A percentile compares a stretch with the other conserved stretches of the same genome.
Evolutionary conservation across 2,888 invertebrate species (phyloP).

Genomic region (Hypomecis atomaria): DNA sequence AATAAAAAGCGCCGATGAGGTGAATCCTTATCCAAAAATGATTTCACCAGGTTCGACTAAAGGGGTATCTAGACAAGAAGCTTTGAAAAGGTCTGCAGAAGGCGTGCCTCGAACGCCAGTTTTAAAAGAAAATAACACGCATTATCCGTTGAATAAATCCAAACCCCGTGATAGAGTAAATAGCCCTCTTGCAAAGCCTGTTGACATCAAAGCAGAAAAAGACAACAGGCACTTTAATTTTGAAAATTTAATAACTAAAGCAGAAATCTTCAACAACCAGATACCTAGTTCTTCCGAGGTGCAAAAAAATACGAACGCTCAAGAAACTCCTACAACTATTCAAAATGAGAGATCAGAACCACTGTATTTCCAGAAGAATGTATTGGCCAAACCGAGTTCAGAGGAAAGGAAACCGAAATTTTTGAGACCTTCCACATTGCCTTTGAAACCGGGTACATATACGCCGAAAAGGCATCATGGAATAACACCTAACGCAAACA

Average conservation of each 20-base stretch:
- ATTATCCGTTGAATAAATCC: conserved; percentile 55
- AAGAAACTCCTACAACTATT: conserved; percentile 57
- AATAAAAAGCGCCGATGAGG: conserved; percentile 72
- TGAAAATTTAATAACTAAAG: conserved; percentile 80
- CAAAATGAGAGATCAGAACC: conserved; percentile 79
- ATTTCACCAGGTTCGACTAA: conserved; percentile 59
- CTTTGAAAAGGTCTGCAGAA: conserved; percentile 68
- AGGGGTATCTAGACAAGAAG: conserved; percentile 60
- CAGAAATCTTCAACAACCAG: conserved; percentile 79
- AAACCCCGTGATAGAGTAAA: conserved; percentile 63
- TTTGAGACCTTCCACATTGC: conserved; percentile 91
- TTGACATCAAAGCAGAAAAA: conserved; percentile 62
- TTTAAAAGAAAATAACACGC: conserved; percentile 65
- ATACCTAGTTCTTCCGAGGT: conserved; percentile 74
- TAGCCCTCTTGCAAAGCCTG: conserved; percentile 52
- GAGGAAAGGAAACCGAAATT: conserved; percentile 87
- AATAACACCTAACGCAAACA: conserved; percentile 92
- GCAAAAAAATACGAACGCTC: conserved; percentile 69
- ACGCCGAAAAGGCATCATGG: conserved; percentile 93
- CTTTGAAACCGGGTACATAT: conserved; percentile 93
- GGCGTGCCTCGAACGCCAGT: conserved; percentile 64
- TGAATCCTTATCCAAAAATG: conserved; percentile 52
- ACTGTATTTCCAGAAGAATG: conserved; percentile 78
- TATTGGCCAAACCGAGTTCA: conserved; percentile 54
- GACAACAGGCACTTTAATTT: conserved; percentile 78